Base-by-base conservation (phyloP, 1,140 invertebrate genomes). In the Nasonia vitripennis region DNA sequence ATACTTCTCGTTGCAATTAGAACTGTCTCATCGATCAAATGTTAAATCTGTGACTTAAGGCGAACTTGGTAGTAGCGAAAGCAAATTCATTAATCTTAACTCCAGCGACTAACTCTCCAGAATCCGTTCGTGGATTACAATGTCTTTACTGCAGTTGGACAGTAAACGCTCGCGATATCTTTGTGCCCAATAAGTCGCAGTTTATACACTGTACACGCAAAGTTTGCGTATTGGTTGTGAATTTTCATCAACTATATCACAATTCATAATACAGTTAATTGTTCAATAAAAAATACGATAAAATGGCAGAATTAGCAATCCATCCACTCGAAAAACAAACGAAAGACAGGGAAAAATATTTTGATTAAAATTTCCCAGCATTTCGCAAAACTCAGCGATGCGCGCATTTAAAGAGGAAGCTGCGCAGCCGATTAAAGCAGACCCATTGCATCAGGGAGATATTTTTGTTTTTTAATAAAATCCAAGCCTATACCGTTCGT, bases 51-150 rank as follows among this genome's bases (percentile, higher is more conserved):
- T 17, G 68, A 41, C 45, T 62, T 45, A 45, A 45, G 41, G 12
- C 73, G 11, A 83, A 83, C 10, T 83, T 67, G 14, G 12, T 20
- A 20, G 34, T 45, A 45, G 6, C 55, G 45, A 55, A 34, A 37
- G 51, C 17, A 3, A 77, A 34, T 55, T 75, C 68, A n/a, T 68
- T 68, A 83, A 37, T 68, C 55, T 20, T 68, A 78, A 78, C 31
- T 78, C 77, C 17, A 14, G 23, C 14, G 2, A 62, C 20, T 82
- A 82, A 75, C 34, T 45, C 45, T 75, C 48, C 17, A 34, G 31
- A 75, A 62, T 82, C 73, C 41, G 6, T 74, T 82, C 23, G 20
- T 77, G n/a, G 41, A 78, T 77, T 83, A 70, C 10, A 45, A 55
- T 3, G 55, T 62, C 4, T 31, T 83, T 75, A 45, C 31, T 75